These are phyloP conservation scores for Osmerus eperlanus DNA, from an alignment of 2,113 vertebrate species.

Conservation along the genomic window DNA sequence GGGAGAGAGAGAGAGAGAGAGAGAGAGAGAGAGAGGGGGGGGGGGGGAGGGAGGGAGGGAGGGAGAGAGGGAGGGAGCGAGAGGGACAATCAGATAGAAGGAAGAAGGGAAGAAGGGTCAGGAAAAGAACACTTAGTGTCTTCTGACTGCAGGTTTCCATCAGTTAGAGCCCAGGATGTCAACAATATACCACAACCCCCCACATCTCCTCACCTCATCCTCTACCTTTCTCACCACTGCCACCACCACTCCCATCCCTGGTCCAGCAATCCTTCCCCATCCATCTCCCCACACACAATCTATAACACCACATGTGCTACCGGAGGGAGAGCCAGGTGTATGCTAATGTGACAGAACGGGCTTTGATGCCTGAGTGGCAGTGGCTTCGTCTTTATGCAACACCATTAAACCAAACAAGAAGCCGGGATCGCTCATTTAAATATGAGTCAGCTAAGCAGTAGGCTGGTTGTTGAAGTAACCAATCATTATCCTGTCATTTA, in stretches of 20 bases:
- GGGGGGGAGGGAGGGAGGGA: background rate
- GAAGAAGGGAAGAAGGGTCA: background rate
- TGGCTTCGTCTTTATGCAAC: background rate
- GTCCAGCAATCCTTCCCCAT: too few species aligned
- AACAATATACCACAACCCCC: background rate
- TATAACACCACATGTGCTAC: background rate
- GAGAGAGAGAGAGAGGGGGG: background rate
- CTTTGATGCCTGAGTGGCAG: background rate
- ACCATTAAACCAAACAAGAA: background rate
- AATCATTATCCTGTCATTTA: background rate
- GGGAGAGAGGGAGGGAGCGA: background rate
- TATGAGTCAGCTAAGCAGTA: background rate
- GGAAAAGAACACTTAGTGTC: slow-evolving; percentile 2
- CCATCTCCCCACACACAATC: too few species aligned
- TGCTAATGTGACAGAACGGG: background rate
- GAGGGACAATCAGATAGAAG: background rate
- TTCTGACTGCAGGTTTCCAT: slow-evolving; percentile 36
- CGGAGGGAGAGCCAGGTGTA: background rate
- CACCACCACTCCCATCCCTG: too few species aligned
- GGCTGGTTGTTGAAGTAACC: background rate
- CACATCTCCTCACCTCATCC: background rate
- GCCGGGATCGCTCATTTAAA: background rate
- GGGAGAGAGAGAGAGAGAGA: slow-evolving; percentile 2
- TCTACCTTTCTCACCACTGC: too few species aligned
- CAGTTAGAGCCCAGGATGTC: background rate